These are phyloP conservation scores for Mastomys coucha DNA, from an alignment of 2,113 vertebrate species.

Conservation along the genomic window DNA sequence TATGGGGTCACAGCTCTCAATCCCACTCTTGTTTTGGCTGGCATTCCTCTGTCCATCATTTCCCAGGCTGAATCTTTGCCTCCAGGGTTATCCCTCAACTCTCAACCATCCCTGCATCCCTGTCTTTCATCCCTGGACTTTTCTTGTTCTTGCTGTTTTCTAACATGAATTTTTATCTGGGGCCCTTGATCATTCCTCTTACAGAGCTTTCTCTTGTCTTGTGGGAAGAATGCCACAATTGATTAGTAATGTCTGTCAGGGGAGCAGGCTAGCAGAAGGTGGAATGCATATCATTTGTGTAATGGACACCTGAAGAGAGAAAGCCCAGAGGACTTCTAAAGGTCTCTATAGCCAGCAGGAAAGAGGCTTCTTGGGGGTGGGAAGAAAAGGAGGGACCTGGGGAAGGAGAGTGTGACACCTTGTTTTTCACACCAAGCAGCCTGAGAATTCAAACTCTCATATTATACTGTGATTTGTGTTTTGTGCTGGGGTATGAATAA, in stretches of 20 bases:
- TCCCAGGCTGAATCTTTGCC: not conserved
- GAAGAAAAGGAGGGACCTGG: not conserved
- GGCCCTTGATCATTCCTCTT: not conserved
- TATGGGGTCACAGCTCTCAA: not conserved
- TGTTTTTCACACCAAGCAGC: not conserved
- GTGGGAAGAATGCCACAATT: not conserved
- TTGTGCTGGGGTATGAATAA: not conserved
- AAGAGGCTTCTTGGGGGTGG: not conserved
- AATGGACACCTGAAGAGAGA: not conserved
- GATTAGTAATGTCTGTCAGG: constrained; percentile 7
- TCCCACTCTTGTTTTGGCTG: not conserved
- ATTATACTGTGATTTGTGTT: not conserved
- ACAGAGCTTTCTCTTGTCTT: not conserved
- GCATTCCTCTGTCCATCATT: not conserved
- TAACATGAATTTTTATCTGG: not conserved
- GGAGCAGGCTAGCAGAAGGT: not conserved
- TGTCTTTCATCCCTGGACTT: not conserved
- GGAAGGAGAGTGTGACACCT: not conserved
- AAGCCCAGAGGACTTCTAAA: not conserved
- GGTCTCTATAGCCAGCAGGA: not conserved
- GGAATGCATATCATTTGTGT: fast-evolving
- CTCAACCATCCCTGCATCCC: not conserved
- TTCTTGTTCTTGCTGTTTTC: not conserved
- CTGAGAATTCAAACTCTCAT: not conserved
- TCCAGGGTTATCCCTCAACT: not conserved